These are phyloP conservation scores for Theretra japonica DNA, from an alignment of 2,888 invertebrate species.

Conservation along the genomic window DNA sequence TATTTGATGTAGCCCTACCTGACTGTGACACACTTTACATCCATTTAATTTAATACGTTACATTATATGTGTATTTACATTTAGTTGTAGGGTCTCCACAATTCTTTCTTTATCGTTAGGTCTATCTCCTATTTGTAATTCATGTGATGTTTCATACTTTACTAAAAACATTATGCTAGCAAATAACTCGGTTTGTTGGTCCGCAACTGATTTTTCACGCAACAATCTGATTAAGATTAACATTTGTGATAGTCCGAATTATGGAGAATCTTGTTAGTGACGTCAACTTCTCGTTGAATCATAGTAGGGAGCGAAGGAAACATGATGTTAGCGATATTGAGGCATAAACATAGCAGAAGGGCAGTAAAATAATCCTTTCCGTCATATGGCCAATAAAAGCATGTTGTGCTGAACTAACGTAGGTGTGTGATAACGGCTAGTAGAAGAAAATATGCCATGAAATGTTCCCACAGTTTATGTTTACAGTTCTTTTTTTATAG, in stretches of 20 bases:
- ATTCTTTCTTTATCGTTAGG: not conserved
- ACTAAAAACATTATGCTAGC: not conserved
- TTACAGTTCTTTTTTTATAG: too few relatives aligned
- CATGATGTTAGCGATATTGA: not conserved
- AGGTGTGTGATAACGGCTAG: too few relatives aligned
- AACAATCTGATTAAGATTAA: not conserved
- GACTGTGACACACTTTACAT: not conserved
- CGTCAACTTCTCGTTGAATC: not conserved
- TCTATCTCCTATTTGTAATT: not conserved
- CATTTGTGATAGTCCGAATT: not conserved
- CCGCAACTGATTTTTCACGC: not conserved
- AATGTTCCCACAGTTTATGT: too few relatives aligned
- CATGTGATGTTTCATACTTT: not conserved
- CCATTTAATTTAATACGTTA: not conserved
- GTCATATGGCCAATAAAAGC: too few relatives aligned
- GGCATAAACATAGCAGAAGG: not conserved
- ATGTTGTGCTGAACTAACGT: too few relatives aligned
- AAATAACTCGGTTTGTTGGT: not conserved
- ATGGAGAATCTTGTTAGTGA: not conserved
- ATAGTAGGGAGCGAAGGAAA: not conserved
- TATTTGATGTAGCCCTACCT: slow-evolving; percentile 2
- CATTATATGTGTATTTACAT: not conserved
- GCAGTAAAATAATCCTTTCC: too few relatives aligned
- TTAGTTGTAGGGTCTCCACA: not conserved
- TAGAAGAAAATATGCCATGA: too few relatives aligned